Percentiles rank a stretch among this genome's conserved stretches.
Conservation (phyloP, 2,888 invertebrate species). For the Halocaridina rubra region DNA sequence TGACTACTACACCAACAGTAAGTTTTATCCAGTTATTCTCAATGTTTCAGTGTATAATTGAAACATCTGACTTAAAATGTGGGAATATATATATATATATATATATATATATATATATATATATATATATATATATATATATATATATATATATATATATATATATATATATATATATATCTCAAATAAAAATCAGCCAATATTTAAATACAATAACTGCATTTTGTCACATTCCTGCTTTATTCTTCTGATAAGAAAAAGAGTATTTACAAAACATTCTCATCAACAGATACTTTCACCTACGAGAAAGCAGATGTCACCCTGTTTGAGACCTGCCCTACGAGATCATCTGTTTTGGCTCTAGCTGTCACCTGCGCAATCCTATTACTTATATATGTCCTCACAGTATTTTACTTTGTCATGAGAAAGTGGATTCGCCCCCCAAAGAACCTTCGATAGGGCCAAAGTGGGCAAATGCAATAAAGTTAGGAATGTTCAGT, state of each 20-base stretch:
- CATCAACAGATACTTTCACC: slow-evolving; percentile 23
- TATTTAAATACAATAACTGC: no score
- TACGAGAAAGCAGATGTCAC: slow-evolving; percentile 88
- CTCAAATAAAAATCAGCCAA: not conserved
- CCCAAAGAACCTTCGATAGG: slow-evolving; percentile 53
- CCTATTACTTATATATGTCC: slow-evolving; percentile 87
- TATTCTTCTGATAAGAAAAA: no score
- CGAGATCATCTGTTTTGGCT: slow-evolving; percentile 89
- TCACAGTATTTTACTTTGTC: slow-evolving; percentile 91
- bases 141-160: not conserved
- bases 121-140: not conserved
- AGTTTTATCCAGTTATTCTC: slow-evolving; percentile 9
- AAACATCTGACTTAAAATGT: no score
- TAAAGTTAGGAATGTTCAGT: no score
- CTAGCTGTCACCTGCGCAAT: slow-evolving; percentile 91
- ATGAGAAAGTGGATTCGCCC: slow-evolving; percentile 85
- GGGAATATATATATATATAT: not conserved
- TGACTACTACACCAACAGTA: slow-evolving; percentile 49
- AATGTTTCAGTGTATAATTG: no score
- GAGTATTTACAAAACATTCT: no score
- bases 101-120: not conserved
- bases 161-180: not conserved
- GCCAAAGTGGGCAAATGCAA: no score
- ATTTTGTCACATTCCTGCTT: no score
- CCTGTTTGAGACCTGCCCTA: slow-evolving; percentile 90